Conservation (phyloP, 2,888 invertebrate genomes). For the Megamerina dolium region DNA sequence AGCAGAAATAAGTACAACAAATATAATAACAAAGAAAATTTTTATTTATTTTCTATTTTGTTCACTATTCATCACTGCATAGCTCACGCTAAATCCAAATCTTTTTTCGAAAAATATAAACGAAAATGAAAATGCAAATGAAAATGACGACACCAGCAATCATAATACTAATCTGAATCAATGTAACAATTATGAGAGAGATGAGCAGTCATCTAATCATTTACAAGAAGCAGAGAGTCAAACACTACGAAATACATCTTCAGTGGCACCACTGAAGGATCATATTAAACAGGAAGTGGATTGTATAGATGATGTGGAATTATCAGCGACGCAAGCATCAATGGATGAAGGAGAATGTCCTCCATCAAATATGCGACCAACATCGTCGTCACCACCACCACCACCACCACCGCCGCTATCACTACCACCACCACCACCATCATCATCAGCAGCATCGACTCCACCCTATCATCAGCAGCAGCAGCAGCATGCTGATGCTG, state of each 20-base stretch:
- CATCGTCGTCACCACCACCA: slow-evolving; percentile 12
- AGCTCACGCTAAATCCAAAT: slow-evolving; percentile 39
- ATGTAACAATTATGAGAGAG: not conserved
- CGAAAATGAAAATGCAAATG: slow-evolving; percentile 3
- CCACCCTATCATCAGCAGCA: slow-evolving; percentile 1
- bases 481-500: slow-evolving; percentile 49
- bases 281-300: slow-evolving; percentile 14
- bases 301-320: slow-evolving; percentile 7
- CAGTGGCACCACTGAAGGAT: not conserved
- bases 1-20: too few species aligned
- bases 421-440: slow-evolving; percentile 3
- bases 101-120: slow-evolving; percentile 33
- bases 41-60: too few species aligned
- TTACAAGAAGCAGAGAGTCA: too few species aligned
- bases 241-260: too few species aligned
- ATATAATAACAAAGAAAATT: too few species aligned
- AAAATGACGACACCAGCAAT: not conserved
- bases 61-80: too few species aligned
- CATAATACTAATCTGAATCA: slow-evolving; percentile 1
- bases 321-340: slow-evolving; percentile 15
- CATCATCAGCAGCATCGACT: slow-evolving; percentile 3
- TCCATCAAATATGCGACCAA: slow-evolving; percentile 1
- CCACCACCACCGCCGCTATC: slow-evolving; percentile 9
- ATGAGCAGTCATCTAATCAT: too few species aligned
- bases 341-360: slow-evolving; percentile 10